These are phyloP conservation scores for Echinarachnius parma DNA, from an alignment of 53 echinoderm and acorn worm genomes.

Conservation along the genomic window DNA sequence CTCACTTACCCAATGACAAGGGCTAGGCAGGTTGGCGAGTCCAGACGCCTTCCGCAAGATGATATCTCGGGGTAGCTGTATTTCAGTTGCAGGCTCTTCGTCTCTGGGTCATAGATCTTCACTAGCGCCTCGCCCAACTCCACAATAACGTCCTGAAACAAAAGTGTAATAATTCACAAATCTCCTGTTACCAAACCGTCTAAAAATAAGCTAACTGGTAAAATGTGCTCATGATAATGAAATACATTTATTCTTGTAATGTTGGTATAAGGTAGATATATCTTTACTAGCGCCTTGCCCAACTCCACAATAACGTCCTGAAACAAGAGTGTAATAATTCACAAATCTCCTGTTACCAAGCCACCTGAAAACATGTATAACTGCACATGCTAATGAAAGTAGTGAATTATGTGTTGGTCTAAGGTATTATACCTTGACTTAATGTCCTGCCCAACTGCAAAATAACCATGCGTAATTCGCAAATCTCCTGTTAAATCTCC, in stretches of 20 bases:
- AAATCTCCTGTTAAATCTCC: too few relatives aligned
- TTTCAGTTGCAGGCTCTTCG: slow-evolving; percentile 60
- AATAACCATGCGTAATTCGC: slow-evolving; percentile 70
- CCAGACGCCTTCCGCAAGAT: slow-evolving; percentile 89
- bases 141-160: slow-evolving; percentile 61
- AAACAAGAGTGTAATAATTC: not conserved
- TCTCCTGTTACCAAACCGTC: too few relatives aligned
- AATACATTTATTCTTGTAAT: too few relatives aligned
- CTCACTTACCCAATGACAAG: slow-evolving; percentile 88
- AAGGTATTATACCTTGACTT: slow-evolving; percentile 54
- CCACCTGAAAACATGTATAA: too few relatives aligned
- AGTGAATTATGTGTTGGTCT: too few relatives aligned
- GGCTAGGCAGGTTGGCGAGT: slow-evolving; percentile 80
- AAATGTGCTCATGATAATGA: too few relatives aligned
- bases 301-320: slow-evolving; percentile 82
- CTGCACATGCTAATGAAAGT: too few relatives aligned
- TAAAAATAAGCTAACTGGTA: too few relatives aligned
- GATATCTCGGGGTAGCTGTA: slow-evolving; percentile 92
- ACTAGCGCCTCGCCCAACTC: slow-evolving; percentile 92
- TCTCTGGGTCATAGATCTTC: slow-evolving; percentile 53
- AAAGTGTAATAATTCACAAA: too few relatives aligned
- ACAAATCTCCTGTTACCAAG: too few relatives aligned
- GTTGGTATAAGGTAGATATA: slow-evolving; percentile 51
- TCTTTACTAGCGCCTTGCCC: slow-evolving; percentile 82
- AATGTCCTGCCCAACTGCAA: slow-evolving; percentile 87